Base-by-base conservation (phyloP, 2,797 vertebrate genomes). In the Karalla daura region DNA sequence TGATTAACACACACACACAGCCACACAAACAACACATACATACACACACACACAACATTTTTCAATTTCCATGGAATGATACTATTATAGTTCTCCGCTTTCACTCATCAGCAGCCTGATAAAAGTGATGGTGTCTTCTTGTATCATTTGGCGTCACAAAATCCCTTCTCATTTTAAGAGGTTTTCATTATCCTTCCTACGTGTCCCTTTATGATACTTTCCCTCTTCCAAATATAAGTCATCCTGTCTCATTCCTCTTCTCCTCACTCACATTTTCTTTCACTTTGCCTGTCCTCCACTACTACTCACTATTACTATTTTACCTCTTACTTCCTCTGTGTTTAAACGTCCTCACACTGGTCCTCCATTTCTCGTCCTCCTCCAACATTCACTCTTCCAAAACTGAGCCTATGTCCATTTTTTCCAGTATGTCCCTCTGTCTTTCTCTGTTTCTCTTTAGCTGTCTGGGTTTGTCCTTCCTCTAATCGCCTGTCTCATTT, bases 401-500 rank as follows among this genome's bases (percentile, higher is more conserved):
- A 18, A 21, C 20, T 33, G 5, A 23, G 18, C 17, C 28, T 20
- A 2, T 32, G 18, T 7, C 32, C 23, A 27, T 35, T 43, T 79
- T 40, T 36, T 63, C 40, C 27, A 41, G n/a, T 39, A 47, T 39
- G 10, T 62, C 67, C 43, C 25, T 47, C 39, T 69, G 46, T 65
- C 44, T 53, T 40, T 39, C 33, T 62, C 24, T 63, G 55, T 86
- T 81, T 79, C 62, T 69, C 67, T 82, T 79, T 45, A 33, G 66
- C 65, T 84, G 74, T 83, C 72, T 65, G 58, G 33, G 44, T 80
- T 74, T 78, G 77, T 82, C 85, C 74, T 84, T 79, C 63, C 35
- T 18, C 58, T 86, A 85, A 87, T 89, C 50, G 44, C 76, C 74
- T 78, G 84, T 88, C 86, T 86, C 61, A 74, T 84, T 85, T 89